Conservation (phyloP, 1,140 invertebrate genomes). For the Microvelia longipes region DNA sequence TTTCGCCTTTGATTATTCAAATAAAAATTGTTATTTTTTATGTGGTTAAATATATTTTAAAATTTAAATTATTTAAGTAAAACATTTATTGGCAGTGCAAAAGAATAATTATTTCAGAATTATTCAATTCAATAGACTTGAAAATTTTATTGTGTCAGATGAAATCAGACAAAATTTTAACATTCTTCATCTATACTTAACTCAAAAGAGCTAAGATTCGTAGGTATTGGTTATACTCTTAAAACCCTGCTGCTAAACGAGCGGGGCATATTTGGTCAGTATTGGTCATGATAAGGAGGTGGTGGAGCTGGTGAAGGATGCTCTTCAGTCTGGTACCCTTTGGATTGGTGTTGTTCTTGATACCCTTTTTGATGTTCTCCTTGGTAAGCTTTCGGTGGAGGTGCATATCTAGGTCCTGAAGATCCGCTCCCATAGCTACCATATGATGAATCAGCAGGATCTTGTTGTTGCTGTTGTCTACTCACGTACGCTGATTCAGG, state of each 20-base stretch:
- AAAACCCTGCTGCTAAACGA: background rate
- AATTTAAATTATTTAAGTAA: too few species aligned
- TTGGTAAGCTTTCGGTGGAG: background rate
- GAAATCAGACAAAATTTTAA: too few species aligned
- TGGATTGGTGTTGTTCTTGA: background rate
- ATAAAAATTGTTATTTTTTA: too few species aligned
- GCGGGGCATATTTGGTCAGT: background rate
- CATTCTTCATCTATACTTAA: background rate
- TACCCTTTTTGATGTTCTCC: background rate
- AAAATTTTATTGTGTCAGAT: too few species aligned
- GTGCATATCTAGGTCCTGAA: background rate
- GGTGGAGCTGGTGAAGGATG: background rate
- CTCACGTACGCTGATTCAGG: background rate
- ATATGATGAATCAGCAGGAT: background rate
- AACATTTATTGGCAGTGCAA: too few species aligned
- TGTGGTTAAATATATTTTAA: too few species aligned
- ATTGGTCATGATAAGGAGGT: constrained; percentile 1
- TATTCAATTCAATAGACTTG: too few species aligned
- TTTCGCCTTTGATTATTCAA: too few species aligned
- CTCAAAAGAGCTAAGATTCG: background rate
- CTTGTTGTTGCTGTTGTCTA: background rate
- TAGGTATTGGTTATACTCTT: background rate
- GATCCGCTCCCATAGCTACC: background rate
- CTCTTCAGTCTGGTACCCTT: background rate
- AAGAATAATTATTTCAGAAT: too few species aligned